Evolutionary conservation across 2,797 vertebrate genomes (phyloP).

Genomic region (Ceyx erithaca): DNA sequence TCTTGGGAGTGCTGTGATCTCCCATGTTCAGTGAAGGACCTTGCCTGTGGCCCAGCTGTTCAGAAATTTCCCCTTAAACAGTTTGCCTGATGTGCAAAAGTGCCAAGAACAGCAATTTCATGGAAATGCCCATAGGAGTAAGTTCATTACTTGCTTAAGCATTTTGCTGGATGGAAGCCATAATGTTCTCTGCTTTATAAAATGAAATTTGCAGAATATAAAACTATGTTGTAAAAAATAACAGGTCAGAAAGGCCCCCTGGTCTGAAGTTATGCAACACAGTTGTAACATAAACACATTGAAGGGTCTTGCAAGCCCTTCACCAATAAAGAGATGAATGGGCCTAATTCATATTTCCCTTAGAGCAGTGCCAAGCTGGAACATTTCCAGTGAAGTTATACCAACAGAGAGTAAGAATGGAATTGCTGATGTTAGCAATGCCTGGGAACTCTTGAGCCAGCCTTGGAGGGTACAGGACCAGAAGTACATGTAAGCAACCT

Average conservation of each 20-base stretch:
- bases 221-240: background rate
- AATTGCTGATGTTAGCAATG: conserved; percentile 60
- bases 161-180: conserved; percentile 23
- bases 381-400: conserved; percentile 39
- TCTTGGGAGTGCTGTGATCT: background rate
- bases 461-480: background rate
- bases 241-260: conserved; percentile 15
- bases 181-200: background rate
- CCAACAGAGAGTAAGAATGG: conserved; percentile 30
- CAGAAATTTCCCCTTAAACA: background rate
- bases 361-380: conserved; percentile 46
- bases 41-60: background rate
- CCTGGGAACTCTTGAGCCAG: conserved; percentile 5
- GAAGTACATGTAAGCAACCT: background rate
- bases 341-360: conserved; percentile 52
- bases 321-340: conserved; percentile 1
- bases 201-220: background rate
- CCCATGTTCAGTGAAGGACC: background rate
- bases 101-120: background rate
- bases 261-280: conserved; percentile 22
- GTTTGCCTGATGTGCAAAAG: background rate
- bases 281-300: conserved; percentile 33
- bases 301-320: background rate
- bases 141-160: conserved; percentile 1
- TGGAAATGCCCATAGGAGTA: background rate